These are phyloP conservation scores for Epizoanthus scotinus DNA, from an alignment of 92 coral and sea anemone species.

Conservation along the genomic window DNA sequence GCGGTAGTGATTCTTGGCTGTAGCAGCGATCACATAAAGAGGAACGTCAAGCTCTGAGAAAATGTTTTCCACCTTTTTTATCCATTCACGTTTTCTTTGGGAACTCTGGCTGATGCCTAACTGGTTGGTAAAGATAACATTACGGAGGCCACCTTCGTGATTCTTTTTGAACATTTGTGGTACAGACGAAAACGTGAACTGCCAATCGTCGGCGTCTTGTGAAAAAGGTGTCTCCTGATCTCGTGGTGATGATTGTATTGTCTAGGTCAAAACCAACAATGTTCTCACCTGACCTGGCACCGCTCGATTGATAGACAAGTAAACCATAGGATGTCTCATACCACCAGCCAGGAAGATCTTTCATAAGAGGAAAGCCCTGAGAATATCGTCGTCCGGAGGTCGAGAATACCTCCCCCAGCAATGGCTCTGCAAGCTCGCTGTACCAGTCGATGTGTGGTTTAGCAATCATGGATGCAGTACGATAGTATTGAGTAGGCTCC, in stretches of 20 bases:
- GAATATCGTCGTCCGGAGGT: conserved; percentile 25
- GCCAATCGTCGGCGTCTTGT: conserved; percentile 25
- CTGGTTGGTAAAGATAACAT: conserved; percentile 36
- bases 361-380: conserved; percentile 7
- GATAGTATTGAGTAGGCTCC: conserved; percentile 15
- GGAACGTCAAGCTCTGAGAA: conserved; percentile 12
- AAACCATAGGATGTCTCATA: conserved; percentile 17
- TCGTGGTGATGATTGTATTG: conserved; percentile 31
- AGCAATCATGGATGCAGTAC: conserved; percentile 35
- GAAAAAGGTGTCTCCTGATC: conserved; percentile 13
- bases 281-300: not conserved
- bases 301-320: conserved; percentile 22
- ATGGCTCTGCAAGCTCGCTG: conserved; percentile 3
- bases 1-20: conserved; percentile 23
- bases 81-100: conserved; percentile 21
- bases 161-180: conserved; percentile 12
- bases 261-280: conserved; percentile 36
- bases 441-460: conserved; percentile 24
- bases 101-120: not conserved
- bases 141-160: not conserved
- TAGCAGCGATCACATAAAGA: conserved; percentile 36
- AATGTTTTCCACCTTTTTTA: conserved; percentile 24
- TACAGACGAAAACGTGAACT: conserved; percentile 1
- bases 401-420: conserved; percentile 13
- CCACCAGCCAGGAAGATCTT: conserved; percentile 35